Conservation (phyloP, 2,797 vertebrate species). For the Bufotes viridis region DNA sequence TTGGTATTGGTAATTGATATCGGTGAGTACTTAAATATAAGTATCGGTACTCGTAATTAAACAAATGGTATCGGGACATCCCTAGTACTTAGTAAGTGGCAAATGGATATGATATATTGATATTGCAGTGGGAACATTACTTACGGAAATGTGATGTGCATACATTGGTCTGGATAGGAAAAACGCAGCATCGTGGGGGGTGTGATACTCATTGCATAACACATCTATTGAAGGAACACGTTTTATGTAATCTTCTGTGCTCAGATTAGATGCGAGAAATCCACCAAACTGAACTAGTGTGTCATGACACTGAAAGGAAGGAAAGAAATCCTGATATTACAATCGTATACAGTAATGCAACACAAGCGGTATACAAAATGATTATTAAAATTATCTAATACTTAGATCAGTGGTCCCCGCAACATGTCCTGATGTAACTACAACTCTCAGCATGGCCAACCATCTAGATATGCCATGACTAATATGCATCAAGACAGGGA, state of each 20-base stretch:
- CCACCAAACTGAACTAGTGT: constrained; percentile 97
- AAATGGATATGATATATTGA: too few species aligned
- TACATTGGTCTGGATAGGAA: constrained; percentile 98
- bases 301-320: constrained; percentile 89
- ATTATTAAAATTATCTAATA: neutral
- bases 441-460: neutral
- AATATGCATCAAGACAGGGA: too few species aligned
- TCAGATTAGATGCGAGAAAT: constrained; percentile 97
- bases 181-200: constrained; percentile 96
- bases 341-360: neutral
- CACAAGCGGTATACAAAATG: too few species aligned
- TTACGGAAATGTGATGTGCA: constrained; percentile 96
- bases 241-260: constrained; percentile 99
- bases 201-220: constrained; percentile 97
- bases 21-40: too few species aligned
- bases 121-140: constrained; percentile 66
- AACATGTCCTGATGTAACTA: neutral
- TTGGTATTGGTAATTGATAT: too few species aligned
- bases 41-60: too few species aligned
- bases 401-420: neutral
- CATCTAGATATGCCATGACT: neutral
- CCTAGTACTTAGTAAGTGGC: too few species aligned
- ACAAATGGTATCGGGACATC: too few species aligned
- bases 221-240: constrained; percentile 95
- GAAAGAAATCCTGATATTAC: neutral